A percentile compares a stretch with the other conserved stretches of the same genome.
These are phyloP conservation scores for Anser brachyrhynchus DNA, from an alignment of 2,113 vertebrate species.

Conservation along the genomic window DNA sequence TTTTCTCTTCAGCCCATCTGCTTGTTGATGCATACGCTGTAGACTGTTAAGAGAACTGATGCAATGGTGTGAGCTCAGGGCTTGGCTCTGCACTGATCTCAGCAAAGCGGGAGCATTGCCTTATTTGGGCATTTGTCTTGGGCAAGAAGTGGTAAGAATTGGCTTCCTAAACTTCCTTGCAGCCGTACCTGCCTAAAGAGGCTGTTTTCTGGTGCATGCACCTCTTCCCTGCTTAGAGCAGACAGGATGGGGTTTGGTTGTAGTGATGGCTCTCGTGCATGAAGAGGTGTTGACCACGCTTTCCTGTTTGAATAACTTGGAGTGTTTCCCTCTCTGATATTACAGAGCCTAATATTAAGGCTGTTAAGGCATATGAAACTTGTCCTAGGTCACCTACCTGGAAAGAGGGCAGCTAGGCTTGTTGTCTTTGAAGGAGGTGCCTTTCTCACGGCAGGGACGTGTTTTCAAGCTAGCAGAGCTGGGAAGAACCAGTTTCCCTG, in stretches of 20 bases:
- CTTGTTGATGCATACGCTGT: accelerated
- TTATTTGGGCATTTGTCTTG: background rate
- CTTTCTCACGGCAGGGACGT: conserved; percentile 50
- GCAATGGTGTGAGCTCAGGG: background rate
- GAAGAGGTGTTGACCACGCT: accelerated
- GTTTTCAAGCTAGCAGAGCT: background rate
- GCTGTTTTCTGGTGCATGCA: accelerated
- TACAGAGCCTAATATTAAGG: background rate
- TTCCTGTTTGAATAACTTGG: background rate
- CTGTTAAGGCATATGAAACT: background rate
- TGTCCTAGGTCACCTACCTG: conserved; percentile 56
- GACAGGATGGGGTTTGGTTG: accelerated
- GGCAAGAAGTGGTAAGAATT: background rate
- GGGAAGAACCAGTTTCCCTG: conserved; percentile 39
- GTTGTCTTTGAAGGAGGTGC: conserved; percentile 52
- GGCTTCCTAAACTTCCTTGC: background rate
- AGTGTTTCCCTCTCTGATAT: background rate
- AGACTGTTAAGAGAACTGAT: background rate
- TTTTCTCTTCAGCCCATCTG: background rate
- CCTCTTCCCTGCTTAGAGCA: background rate
- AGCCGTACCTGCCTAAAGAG: background rate
- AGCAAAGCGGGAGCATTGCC: accelerated
- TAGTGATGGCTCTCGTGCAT: accelerated
- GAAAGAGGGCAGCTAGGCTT: conserved; percentile 40
- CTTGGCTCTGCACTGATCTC: background rate